Evolutionary conservation across 2,888 invertebrate genomes (phyloP), one percentile per base, ranked within the genome.

Genomic region (Xestobium rufovillosum): DNA sequence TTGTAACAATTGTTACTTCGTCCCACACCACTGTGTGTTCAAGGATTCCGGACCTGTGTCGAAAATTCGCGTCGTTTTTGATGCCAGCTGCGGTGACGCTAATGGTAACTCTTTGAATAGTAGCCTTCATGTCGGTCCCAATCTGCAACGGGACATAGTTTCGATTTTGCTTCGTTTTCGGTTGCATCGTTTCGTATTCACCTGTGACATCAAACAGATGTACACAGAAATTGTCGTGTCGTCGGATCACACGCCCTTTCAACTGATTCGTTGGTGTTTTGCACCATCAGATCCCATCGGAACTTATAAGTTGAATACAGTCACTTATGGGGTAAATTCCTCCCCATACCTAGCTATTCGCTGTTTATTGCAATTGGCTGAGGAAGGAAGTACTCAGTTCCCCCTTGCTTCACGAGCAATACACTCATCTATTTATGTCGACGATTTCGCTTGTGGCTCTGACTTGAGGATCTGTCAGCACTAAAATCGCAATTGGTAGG

Each of bases 211-310:
- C n/a, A n/a, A n/a, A n/a, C n/a, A 46, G 13, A 49, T 49, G 44
- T 49, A 38, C 19, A 13, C 39, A 6, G 39, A 44, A 29, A 49
- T 49, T 12, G 19, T 36, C 15, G 32, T 47, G 13, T 10, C 15
- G 6, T 19, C 28, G 6, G 36, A 27, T 17, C 37, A 44, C 26
- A 30, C 42, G 3, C 8, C 32, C 4, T 44, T 31, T 44, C 47
- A n/a, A n/a, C n/a, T n/a, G n/a, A n/a, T n/a, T n/a, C n/a, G n/a
- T n/a, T n/a, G n/a, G n/a, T n/a, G n/a, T n/a, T n/a, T n/a, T n/a
- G n/a, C n/a, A n/a, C n/a, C n/a, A n/a, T n/a, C n/a, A n/a, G n/a
- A n/a, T n/a, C n/a, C n/a, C n/a, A n/a, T n/a, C n/a, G n/a, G n/a
- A n/a, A 19, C 23, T 19, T 19, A 8, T 19, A 6, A 19, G n/a